Evolutionary conservation across 2,113 vertebrate genomes (phyloP).

Genomic region (Phodopus roborovskii): DNA sequence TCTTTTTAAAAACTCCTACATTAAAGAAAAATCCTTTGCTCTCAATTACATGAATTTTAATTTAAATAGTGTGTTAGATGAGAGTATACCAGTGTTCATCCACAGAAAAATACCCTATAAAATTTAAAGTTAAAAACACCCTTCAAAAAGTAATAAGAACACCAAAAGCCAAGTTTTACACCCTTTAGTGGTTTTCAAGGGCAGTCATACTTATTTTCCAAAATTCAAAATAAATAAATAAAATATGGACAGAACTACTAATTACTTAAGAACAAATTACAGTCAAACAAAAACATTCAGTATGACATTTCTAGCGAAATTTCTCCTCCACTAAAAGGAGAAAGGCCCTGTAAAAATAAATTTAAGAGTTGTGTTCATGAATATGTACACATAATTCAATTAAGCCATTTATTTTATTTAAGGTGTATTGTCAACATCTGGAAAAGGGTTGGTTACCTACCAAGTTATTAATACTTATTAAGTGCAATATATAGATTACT

Average conservation of each 20-base stretch:
- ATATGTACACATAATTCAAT: neutral
- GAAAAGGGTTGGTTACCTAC: neutral
- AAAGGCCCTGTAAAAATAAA: neutral
- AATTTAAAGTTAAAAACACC: neutral
- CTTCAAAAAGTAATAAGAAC: neutral
- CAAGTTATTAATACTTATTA: neutral
- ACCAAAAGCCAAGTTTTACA: neutral
- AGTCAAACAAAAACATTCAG: neutral
- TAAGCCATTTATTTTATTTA: conserved; percentile 9
- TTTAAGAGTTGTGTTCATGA: neutral
- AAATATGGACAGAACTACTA: neutral
- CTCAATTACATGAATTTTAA: neutral
- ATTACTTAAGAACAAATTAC: conserved; percentile 26
- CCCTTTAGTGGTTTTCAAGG: neutral
- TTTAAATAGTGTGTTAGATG: neutral
- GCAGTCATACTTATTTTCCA: neutral
- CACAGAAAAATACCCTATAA: neutral
- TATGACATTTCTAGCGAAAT: neutral
- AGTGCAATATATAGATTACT: neutral
- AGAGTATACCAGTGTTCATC: neutral
- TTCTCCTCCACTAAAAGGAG: neutral
- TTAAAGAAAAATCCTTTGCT: neutral
- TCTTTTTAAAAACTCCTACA: neutral
- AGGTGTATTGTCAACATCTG: neutral
- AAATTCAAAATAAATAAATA: neutral